Conservation (phyloP, 2,797 vertebrate species). For the Oreonectes daqikongensis region DNA sequence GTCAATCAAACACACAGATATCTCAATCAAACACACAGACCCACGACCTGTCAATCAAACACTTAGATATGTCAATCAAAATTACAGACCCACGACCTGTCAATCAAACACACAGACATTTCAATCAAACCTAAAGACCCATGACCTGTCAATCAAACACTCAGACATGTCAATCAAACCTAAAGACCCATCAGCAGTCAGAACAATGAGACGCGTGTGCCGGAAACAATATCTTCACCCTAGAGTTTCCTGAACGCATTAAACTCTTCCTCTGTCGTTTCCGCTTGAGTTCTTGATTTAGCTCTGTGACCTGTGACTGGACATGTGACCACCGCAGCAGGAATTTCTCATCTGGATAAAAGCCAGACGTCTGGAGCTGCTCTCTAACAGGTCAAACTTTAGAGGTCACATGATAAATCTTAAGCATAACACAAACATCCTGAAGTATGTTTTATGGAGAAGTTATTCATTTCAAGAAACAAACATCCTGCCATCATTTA, state of each 20-base stretch:
- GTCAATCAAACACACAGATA: not conserved
- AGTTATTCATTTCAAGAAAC: not conserved
- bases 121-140: no score
- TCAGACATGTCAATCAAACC: not conserved
- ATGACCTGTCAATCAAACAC: no score
- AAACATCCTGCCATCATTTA: not conserved
- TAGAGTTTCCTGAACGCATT: conserved; percentile 47
- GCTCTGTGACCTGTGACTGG: not conserved
- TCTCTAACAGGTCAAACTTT: no score
- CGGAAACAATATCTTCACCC: conserved; percentile 49
- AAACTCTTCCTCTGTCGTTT: conserved; percentile 35
- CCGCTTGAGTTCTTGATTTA: not conserved
- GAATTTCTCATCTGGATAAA: not conserved
- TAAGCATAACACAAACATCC: not conserved
- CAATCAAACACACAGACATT: not conserved
- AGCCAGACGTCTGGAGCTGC: conserved; percentile 5
- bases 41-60: conserved; percentile 84
- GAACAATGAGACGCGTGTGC: not conserved
- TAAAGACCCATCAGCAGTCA: not conserved
- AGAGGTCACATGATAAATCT: not conserved
- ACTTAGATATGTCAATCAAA: no score
- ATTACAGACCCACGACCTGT: no score
- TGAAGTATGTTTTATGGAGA: no score
- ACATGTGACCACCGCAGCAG: not conserved
- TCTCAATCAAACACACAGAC: conserved; percentile 52